Conservation (phyloP, 2,797 vertebrate genomes). For the Microcaecilia unicolor region DNA sequence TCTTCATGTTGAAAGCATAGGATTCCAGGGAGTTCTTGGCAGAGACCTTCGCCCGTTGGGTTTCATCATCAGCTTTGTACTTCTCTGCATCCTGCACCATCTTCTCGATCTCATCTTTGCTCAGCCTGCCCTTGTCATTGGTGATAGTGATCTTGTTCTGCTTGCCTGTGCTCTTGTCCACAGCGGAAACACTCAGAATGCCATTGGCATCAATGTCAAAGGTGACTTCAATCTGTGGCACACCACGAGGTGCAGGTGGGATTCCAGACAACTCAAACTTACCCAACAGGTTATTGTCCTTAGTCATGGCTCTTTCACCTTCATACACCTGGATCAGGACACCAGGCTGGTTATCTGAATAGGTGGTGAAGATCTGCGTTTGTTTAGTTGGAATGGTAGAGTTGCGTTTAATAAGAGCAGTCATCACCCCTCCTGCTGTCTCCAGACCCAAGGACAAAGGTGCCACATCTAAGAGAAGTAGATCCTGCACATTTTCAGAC, state of each 20-base stretch:
- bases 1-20: conserved; percentile 29
- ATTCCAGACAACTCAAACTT: conserved; percentile 57
- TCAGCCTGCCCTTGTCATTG: conserved; percentile 39
- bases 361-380: conserved; percentile 63
- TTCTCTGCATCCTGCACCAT: conserved; percentile 35
- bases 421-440: conserved; percentile 61
- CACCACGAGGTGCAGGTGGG: conserved; percentile 48
- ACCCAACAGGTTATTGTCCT: conserved; percentile 61
- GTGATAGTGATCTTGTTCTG: conserved; percentile 39
- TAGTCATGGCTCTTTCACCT: conserved; percentile 63
- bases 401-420: conserved; percentile 54
- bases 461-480: conserved; percentile 61
- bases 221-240: conserved; percentile 59
- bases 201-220: conserved; percentile 59
- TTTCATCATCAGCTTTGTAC: conserved; percentile 32
- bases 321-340: conserved; percentile 60
- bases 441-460: conserved; percentile 62
- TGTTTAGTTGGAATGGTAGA: conserved; percentile 64
- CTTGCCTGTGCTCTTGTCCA: conserved; percentile 37
- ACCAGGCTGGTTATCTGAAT: conserved; percentile 57
- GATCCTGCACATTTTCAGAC: conserved; percentile 54
- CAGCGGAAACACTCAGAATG: conserved; percentile 41
- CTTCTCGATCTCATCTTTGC: conserved; percentile 43
- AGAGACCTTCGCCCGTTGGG: conserved; percentile 29
- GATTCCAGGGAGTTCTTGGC: conserved; percentile 44